Evolutionary conservation across 1,140 invertebrate species (phyloP).

Genomic region (Papilio helenus): DNA sequence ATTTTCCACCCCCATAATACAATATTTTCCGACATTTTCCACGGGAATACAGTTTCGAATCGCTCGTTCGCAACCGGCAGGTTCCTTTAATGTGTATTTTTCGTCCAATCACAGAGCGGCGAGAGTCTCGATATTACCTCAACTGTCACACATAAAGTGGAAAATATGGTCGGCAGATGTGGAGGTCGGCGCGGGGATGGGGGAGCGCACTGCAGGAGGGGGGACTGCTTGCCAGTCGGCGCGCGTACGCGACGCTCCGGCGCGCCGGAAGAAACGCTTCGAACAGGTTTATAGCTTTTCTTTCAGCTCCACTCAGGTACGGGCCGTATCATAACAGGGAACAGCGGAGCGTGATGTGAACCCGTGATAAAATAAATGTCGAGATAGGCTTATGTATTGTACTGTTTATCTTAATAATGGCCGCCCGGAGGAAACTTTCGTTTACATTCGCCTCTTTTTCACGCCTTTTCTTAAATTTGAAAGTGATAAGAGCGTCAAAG

Average conservation of each 20-base stretch:
- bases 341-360: slow-evolving; percentile 82
- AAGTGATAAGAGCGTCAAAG: too few species aligned
- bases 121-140: slow-evolving; percentile 84
- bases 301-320: slow-evolving; percentile 83
- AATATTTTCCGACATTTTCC: slow-evolving; percentile 83
- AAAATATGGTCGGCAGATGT: slow-evolving; percentile 84
- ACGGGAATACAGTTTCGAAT: slow-evolving; percentile 82
- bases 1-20: slow-evolving; percentile 83
- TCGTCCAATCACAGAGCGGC: slow-evolving; percentile 83
- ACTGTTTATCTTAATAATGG: slow-evolving; percentile 83
- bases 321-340: slow-evolving; percentile 82
- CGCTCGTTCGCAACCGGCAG: slow-evolving; percentile 78
- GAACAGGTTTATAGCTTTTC: slow-evolving; percentile 84
- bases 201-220: slow-evolving; percentile 43
- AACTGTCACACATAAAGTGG: slow-evolving; percentile 85
- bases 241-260: slow-evolving; percentile 80
- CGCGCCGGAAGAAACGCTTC: slow-evolving; percentile 79
- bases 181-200: slow-evolving; percentile 57
- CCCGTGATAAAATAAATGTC: slow-evolving; percentile 83
- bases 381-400: slow-evolving; percentile 83
- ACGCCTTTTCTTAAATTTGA: slow-evolving; percentile 50
- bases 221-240: slow-evolving; percentile 72
- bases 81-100: slow-evolving; percentile 84
- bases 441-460: slow-evolving; percentile 72
- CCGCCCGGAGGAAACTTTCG: slow-evolving; percentile 76